Evolutionary conservation across 2,888 invertebrate genomes (phyloP), one percentile per base, ranked within the genome.

Genomic region (Ophioninae sp.): DNA sequence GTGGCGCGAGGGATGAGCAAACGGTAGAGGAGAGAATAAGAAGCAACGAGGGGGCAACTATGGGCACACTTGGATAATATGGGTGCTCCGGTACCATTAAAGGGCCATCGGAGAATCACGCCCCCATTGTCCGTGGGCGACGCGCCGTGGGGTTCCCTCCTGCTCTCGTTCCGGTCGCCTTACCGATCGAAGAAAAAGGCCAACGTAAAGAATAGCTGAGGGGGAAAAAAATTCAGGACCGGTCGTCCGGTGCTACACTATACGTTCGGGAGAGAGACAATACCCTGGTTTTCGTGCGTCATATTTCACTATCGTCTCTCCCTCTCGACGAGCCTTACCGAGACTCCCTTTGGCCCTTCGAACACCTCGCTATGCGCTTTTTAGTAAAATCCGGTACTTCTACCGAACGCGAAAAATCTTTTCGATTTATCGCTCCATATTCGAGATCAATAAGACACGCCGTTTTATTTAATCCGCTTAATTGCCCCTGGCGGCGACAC

Each of bases 251-350:
- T 68, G 76, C 65, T 76, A 70, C 70, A 62, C 78, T 78, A 81
- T 73, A 86, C 85, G 74, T 85, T 65, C 79, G 77, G 87, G 87
- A 89, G 90, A 87, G 87, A 89, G 90, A 91, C 91, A 91, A 91
- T 91, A 88, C 89, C 75, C 86, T 86, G 86, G 88, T 79, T 87
- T 88, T 86, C 88, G 78, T 81, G 74, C 65, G 87, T 91, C 91
- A 91, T 91, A 90, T 91, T 91, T 91, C 91, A 91, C 89, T 86
- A 87, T 86, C 84, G 86, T 87, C 86, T 86, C 86, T 87, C 86
- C 17, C 21, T 17, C 20, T 2, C 64, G 17, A 44, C 68, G 30
- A 21, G 13, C 6, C 2, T 20, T 6, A 20, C 1, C 57, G 23
- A 44, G 44, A 13, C 44, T 17, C 50, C 39, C 64, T 67, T 77